Evolutionary conservation across 2,113 vertebrate genomes (phyloP).

Genomic region (cat (Felis catus)): DNA sequence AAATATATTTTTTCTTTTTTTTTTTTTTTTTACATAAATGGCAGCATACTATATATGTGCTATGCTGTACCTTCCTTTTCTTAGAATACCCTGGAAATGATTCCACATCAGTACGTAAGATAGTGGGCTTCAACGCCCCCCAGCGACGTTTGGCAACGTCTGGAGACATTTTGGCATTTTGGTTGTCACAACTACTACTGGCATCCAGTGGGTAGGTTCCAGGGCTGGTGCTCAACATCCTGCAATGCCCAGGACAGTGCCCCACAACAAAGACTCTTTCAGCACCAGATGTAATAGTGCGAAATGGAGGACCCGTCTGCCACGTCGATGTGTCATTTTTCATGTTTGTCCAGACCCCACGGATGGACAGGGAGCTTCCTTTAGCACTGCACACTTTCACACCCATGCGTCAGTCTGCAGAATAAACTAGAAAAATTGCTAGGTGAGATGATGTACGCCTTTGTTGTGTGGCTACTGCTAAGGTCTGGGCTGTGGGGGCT

Average conservation of each 20-base stretch:
- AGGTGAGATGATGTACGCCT: neutral
- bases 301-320: neutral
- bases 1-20: neutral
- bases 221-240: neutral
- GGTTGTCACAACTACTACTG: neutral
- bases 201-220: neutral
- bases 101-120: neutral
- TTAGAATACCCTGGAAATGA: neutral
- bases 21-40: neutral
- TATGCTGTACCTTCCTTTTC: neutral
- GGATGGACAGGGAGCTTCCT: neutral
- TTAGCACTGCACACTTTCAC: neutral
- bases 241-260: neutral
- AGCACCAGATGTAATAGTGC: neutral
- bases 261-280: neutral
- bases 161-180: neutral
- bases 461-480: neutral
- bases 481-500: neutral
- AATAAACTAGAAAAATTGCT: neutral
- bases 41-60: neutral
- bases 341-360: neutral
- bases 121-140: neutral
- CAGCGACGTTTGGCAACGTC: neutral
- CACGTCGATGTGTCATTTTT: too few relatives aligned
- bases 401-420: fast-evolving